Conservation (phyloP, 2,113 vertebrate species). For the Lipotes vexillifer region DNA sequence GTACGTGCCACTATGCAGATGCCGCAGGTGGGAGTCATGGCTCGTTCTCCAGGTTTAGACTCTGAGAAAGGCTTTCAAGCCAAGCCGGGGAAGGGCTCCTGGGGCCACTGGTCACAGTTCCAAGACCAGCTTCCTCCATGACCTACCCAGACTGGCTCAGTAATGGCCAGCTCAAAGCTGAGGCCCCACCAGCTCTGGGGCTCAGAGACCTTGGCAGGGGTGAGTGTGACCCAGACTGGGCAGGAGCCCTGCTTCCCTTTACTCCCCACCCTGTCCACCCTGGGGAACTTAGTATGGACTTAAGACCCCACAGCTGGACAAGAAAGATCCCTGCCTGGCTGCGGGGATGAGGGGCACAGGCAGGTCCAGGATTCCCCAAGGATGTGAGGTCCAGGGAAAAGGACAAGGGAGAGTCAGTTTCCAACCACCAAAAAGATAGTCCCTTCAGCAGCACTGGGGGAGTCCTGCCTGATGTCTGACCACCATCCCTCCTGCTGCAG, state of each 20-base stretch:
- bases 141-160: background rate
- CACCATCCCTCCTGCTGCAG: background rate
- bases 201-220: background rate
- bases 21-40: conserved; percentile 39
- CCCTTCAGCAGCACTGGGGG: background rate
- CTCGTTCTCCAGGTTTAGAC: conserved; percentile 52
- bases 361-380: background rate
- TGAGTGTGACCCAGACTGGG: background rate
- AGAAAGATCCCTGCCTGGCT: background rate
- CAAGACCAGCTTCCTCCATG: background rate
- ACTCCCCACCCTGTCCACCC: background rate
- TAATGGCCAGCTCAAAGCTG: background rate
- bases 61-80: background rate
- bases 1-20: conserved; percentile 34
- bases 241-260: background rate
- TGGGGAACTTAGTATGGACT: background rate
- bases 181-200: background rate
- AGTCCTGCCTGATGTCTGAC: background rate
- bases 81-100: background rate
- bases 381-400: background rate
- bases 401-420: background rate
- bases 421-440: background rate
- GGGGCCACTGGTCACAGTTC: background rate
- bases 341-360: too few relatives aligned
- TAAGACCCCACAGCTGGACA: background rate